Evolutionary conservation across 2,888 invertebrate genomes (phyloP).

Genomic region (Tachystola acroxantha): DNA sequence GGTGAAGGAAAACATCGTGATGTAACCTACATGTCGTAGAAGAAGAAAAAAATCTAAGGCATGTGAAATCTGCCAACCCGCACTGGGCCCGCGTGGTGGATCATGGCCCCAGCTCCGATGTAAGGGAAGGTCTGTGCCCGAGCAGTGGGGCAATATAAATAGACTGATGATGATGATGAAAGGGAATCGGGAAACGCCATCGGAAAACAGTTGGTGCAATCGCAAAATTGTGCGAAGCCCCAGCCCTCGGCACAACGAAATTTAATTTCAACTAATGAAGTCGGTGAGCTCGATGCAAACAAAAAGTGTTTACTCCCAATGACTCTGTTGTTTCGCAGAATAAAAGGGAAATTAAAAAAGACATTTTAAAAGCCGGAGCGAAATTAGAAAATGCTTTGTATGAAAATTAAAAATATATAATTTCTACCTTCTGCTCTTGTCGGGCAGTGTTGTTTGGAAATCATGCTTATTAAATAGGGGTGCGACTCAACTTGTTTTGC

Average conservation of each 20-base stretch:
- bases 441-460: slow-evolving; percentile 2
- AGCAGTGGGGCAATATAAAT: no score
- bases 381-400: slow-evolving; percentile 16
- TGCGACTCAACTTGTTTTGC: no score
- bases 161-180: no score
- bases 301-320: slow-evolving; percentile 31
- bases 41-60: no score
- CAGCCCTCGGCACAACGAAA: slow-evolving; percentile 18
- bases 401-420: slow-evolving; percentile 22
- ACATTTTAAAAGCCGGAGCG: slow-evolving; percentile 27
- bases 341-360: slow-evolving; percentile 35
- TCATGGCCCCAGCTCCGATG: no score
- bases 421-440: slow-evolving; percentile 20
- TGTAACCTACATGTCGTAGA: no score
- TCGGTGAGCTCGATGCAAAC: slow-evolving; percentile 25
- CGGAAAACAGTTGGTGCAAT: background rate
- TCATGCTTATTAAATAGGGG: background rate
- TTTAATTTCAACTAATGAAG: slow-evolving; percentile 46
- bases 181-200: slow-evolving; percentile 1
- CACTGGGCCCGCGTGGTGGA: no score
- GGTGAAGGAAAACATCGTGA: no score
- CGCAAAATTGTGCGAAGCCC: background rate
- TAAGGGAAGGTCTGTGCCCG: no score
- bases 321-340: slow-evolving; percentile 30
- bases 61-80: no score